Conservation (phyloP, 53 echinoderm and acorn worm genomes). For the Glandiceps talaboti region DNA sequence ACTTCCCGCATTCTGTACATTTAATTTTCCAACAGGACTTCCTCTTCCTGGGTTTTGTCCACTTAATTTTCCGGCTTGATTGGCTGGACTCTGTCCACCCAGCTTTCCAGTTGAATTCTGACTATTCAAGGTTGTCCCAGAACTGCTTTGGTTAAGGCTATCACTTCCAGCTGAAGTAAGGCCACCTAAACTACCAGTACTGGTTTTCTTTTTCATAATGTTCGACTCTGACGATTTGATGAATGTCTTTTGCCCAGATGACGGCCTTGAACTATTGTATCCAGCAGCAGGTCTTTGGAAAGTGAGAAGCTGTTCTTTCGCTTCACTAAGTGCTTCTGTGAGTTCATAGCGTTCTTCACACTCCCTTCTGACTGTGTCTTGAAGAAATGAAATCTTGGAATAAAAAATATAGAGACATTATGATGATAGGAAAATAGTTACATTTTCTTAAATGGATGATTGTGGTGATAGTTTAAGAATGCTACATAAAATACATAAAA, state of each 20-base stretch:
- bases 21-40: background rate
- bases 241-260: slow-evolving; percentile 7
- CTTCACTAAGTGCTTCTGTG: slow-evolving; percentile 72
- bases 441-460: too few species aligned
- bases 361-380: slow-evolving; percentile 78
- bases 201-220: slow-evolving; percentile 7
- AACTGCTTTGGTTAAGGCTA: background rate
- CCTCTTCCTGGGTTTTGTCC: background rate
- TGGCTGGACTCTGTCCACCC: background rate
- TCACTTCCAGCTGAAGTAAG: background rate
- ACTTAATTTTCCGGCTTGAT: background rate
- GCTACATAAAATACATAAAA: too few species aligned
- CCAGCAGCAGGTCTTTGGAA: slow-evolving; percentile 48
- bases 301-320: slow-evolving; percentile 64
- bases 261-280: slow-evolving; percentile 22
- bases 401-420: too few species aligned
- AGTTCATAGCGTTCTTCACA: slow-evolving; percentile 90
- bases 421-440: too few species aligned
- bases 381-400: slow-evolving; percentile 78
- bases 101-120: background rate
- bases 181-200: slow-evolving; percentile 14
- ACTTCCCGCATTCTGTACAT: background rate
- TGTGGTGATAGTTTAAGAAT: too few species aligned
- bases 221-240: background rate
- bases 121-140: background rate